These are phyloP conservation scores for Tortrix viridana DNA, from an alignment of 2,888 invertebrate species.

Conservation along the genomic window DNA sequence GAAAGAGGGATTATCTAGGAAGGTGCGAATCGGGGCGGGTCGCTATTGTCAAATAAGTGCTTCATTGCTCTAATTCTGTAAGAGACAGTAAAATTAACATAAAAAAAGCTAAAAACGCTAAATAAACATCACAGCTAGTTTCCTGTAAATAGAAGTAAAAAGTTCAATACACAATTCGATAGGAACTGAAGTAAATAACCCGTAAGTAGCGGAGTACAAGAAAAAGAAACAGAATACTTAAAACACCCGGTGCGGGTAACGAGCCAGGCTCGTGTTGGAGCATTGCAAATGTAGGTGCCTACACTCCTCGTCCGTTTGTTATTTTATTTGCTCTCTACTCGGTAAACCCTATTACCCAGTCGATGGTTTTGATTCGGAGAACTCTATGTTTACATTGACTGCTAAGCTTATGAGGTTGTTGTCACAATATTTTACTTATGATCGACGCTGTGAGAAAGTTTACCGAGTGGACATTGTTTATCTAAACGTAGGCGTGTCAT, in stretches of 20 bases:
- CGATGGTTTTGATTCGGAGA: slow-evolving; percentile 80
- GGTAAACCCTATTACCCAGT: slow-evolving; percentile 76
- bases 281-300: slow-evolving; percentile 58
- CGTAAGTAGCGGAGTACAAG: slow-evolving; percentile 61
- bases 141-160: neutral
- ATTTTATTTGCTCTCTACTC: slow-evolving; percentile 79
- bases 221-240: slow-evolving; percentile 64
- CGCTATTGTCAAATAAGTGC: too few species aligned
- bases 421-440: slow-evolving; percentile 72
- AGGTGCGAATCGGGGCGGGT: too few species aligned
- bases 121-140: neutral
- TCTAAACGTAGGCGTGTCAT: slow-evolving; percentile 55
- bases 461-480: slow-evolving; percentile 60
- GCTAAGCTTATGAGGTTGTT: slow-evolving; percentile 73
- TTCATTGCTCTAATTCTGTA: too few species aligned
- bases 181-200: slow-evolving; percentile 57
- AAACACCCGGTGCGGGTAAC: slow-evolving; percentile 56
- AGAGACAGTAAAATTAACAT: too few species aligned
- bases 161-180: slow-evolving; percentile 51
- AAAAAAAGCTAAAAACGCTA: too few species aligned
- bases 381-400: slow-evolving; percentile 75
- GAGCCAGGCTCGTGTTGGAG: slow-evolving; percentile 51
- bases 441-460: slow-evolving; percentile 65
- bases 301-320: slow-evolving; percentile 65
- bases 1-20: too few species aligned